phyloP scores from a whole-genome alignment of 35 echinoderm and acorn worm species.

The Chiridota heheva region DNA sequence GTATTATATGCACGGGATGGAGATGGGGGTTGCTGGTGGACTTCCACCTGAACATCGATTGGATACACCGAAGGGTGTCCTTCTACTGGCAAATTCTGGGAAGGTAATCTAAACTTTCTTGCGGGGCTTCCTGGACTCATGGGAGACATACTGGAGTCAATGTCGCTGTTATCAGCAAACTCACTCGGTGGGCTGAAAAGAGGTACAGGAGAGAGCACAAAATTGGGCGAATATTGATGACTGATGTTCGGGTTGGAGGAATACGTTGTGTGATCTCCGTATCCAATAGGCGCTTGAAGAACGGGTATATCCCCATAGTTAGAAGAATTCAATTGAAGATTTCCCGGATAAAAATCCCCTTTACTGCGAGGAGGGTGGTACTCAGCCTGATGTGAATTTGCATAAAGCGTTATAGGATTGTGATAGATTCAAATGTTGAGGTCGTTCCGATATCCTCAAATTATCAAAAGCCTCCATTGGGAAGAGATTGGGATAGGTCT shows the following conservation, averaged over 20 bases:
- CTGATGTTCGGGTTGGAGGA: constrained; percentile 26
- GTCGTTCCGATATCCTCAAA: constrained; percentile 45
- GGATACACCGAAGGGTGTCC: constrained; percentile 6
- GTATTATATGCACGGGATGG: neutral
- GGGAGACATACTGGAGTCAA: constrained; percentile 91
- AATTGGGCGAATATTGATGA: constrained; percentile 11
- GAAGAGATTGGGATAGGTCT: constrained; percentile 78
- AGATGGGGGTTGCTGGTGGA: constrained; percentile 37
- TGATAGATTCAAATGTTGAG: constrained; percentile 16
- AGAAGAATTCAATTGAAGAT: constrained; percentile 16
- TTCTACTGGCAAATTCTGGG: too few relatives aligned
- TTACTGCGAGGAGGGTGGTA: constrained; percentile 2
- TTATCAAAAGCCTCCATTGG: constrained; percentile 88
- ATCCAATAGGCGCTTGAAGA: constrained; percentile 59
- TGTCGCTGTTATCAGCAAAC: constrained; percentile 91
- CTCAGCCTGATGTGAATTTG: constrained; percentile 16
- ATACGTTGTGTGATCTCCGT: constrained; percentile 40
- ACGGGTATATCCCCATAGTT: constrained; percentile 57
- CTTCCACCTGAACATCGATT: constrained; percentile 39
- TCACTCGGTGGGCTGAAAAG: constrained; percentile 91
- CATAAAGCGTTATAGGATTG: constrained; percentile 12
- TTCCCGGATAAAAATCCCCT: too few relatives aligned
- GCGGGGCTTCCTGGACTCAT: constrained; percentile 67
- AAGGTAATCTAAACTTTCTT: constrained; percentile 4
- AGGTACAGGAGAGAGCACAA: constrained; percentile 52